A percentile compares a stretch with the other conserved stretches of the same genome.
These are phyloP conservation scores for Zaprionus camerounensis DNA, from an alignment of 1,140 invertebrate genomes.

Conservation along the genomic window DNA sequence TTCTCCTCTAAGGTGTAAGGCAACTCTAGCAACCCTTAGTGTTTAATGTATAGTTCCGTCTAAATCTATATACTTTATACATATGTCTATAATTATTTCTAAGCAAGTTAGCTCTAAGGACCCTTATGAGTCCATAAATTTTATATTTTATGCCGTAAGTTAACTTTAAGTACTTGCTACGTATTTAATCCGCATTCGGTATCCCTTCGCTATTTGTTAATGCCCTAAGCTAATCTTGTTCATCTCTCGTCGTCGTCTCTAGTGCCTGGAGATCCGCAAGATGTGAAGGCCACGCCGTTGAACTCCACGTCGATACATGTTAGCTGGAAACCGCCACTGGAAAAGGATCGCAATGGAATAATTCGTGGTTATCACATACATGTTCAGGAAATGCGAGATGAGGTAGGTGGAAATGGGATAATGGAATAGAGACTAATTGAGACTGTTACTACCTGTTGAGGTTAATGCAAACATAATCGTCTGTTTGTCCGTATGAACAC, in stretches of 20 bases:
- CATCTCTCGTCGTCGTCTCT: conserved; percentile 84
- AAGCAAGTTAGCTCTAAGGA: conserved; percentile 52
- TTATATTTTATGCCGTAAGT: conserved; percentile 39
- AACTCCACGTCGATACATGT: conserved; percentile 97
- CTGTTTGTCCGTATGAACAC: too few species aligned
- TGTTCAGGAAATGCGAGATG: conserved; percentile 94
- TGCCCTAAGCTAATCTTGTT: conserved; percentile 54
- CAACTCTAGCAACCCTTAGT: conserved; percentile 49
- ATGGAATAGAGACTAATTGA: not conserved
- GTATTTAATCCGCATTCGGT: conserved; percentile 12
- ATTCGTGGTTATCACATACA: conserved; percentile 98
- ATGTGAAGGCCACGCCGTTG: conserved; percentile 92
- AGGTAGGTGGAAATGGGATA: conserved; percentile 85
- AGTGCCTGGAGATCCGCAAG: conserved; percentile 98
- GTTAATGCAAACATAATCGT: too few species aligned
- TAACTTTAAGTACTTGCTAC: conserved; percentile 33
- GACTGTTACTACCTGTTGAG: too few species aligned
- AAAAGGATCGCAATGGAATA: conserved; percentile 97
- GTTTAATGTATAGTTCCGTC: conserved; percentile 41
- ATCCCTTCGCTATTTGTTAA: conserved; percentile 28
- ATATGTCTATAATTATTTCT: conserved; percentile 36
- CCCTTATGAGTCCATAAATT: not conserved
- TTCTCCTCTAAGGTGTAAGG: conserved; percentile 58
- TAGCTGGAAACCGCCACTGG: conserved; percentile 94
- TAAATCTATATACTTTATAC: conserved; percentile 4